Percentiles rank a stretch among this genome's conserved stretches.
Evolutionary conservation across 2,113 vertebrate species (phyloP).

Genomic region (Aspiorhynchus laticeps): DNA sequence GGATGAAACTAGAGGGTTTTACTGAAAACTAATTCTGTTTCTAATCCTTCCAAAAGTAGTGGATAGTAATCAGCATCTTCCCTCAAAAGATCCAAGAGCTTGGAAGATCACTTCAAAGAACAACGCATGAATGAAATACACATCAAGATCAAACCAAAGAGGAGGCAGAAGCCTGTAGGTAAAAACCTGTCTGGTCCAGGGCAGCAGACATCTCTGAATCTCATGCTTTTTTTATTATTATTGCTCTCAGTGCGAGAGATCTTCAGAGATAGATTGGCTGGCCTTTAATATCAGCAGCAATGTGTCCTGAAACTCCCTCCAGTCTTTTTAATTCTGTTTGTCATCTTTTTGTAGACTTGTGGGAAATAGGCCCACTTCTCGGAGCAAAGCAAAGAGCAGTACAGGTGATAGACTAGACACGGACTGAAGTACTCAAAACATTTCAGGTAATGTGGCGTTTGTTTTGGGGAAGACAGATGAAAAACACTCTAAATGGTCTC

Average conservation of each 20-base stretch:
- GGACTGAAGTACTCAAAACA: constrained; percentile 34
- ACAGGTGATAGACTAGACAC: constrained; percentile 11
- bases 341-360: constrained; percentile 36
- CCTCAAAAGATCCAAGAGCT: background rate
- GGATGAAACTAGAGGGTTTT: background rate
- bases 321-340: constrained; percentile 56
- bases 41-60: constrained; percentile 15
- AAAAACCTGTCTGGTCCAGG: constrained; percentile 29
- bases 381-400: constrained; percentile 45
- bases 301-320: constrained; percentile 42
- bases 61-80: constrained; percentile 21
- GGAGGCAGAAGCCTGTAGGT: constrained; percentile 3
- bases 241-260: constrained; percentile 46
- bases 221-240: background rate
- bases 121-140: constrained; percentile 24
- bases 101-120: constrained; percentile 33
- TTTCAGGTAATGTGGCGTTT: constrained; percentile 24
- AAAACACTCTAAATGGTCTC: background rate
- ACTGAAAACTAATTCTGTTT: constrained; percentile 2
- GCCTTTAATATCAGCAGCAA: constrained; percentile 55
- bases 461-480: background rate
- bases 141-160: constrained; percentile 22
- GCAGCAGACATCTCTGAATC: constrained; percentile 27
- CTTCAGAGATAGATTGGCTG: constrained; percentile 46
- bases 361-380: constrained; percentile 38